Evolutionary conservation across 2,113 vertebrate species (phyloP), one percentile per base, ranked within the genome.

Genomic region (Campylomormyrus numenius): DNA sequence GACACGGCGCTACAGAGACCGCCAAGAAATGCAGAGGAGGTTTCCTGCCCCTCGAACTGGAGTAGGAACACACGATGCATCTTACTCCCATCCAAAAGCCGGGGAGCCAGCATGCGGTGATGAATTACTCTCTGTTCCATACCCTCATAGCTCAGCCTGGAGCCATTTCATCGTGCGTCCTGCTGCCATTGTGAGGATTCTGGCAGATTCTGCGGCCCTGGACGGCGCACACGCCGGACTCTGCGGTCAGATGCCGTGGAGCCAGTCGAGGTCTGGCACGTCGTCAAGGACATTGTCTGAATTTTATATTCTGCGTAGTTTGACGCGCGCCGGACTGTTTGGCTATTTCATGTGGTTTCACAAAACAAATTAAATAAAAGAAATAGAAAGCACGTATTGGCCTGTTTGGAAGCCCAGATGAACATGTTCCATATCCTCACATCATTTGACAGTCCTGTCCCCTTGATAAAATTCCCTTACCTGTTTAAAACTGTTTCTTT

Each of bases 11-110:
- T 89, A 90, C 56, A 58, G 91, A 91, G 93, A 93, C 91, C 88
- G 11, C 94, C 94, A 94, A 94, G 92, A 95, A 93, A 94, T 95
- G 95, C 94, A 95, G 94, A 94, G 95, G 95, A 96, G 95, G 94
- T 92, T 96, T 95, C 95, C 95, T 95, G 91, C 92, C 86, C 83
- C 85, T 85, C 87, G 92, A 92, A 93, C 74, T 89, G 91, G 92
- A 92, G 91, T 92, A 93, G 94, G 95, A 96, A 96, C 94, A 95
- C 85, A 74, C 52, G 45, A 89, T 87, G 91, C 91, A 91, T 92
- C 90, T 92, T 92, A 89, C 85, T 90, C 85, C 91, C 91, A 87
- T 93, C 93, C 92, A 92, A 91, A 92, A 90, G 90, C 87, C 89
- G 89, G 90, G 89, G 91, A 27, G 93, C 92, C 91, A 89, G 90